Conservation (phyloP, 2,888 invertebrate species). For the Drosophila flavopinicola region DNA sequence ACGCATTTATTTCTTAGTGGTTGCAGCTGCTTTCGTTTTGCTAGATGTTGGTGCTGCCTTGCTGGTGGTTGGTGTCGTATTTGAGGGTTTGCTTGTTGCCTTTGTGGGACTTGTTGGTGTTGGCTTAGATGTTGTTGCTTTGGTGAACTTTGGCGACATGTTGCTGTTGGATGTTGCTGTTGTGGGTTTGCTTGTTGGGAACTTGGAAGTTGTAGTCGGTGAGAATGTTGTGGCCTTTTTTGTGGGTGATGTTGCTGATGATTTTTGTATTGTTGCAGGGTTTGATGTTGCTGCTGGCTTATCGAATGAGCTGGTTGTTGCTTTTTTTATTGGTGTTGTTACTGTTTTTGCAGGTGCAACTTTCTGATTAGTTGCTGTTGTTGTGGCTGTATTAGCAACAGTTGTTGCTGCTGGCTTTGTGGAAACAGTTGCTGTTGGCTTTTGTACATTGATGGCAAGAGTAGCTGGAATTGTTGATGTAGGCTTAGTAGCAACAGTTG, state of each 20-base stretch:
- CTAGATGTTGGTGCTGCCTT: slow-evolving; percentile 32
- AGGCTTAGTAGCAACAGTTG: slow-evolving; percentile 3
- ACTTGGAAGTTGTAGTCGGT: slow-evolving; percentile 25
- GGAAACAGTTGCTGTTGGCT: no score
- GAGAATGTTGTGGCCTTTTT: slow-evolving; percentile 15
- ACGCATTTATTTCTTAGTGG: slow-evolving; percentile 55
- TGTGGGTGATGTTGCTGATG: slow-evolving; percentile 5
- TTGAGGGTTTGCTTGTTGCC: slow-evolving; percentile 31
- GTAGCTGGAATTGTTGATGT: slow-evolving; percentile 15
- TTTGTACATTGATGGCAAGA: no score
- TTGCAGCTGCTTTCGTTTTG: slow-evolving; percentile 56
- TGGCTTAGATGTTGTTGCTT: slow-evolving; percentile 34
- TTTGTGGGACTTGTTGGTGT: slow-evolving; percentile 53
- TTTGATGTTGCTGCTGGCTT: slow-evolving; percentile 18
- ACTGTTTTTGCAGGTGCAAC: slow-evolving; percentile 12
- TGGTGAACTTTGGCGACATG: slow-evolving; percentile 36
- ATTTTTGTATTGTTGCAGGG: background rate
- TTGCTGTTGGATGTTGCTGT: slow-evolving; percentile 27
- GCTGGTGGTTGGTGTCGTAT: slow-evolving; percentile 18
- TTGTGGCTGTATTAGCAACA: background rate
- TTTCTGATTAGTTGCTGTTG: slow-evolving; percentile 2
- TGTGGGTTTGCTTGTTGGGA: slow-evolving; percentile 20
- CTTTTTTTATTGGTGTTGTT: slow-evolving; percentile 18
- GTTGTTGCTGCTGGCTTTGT: slow-evolving; percentile 7
- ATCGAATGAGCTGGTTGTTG: background rate